Percentiles rank a stretch among this genome's conserved stretches.
Conservation (phyloP, 1,140 invertebrate genomes). For the Drosophila ironensis region DNA sequence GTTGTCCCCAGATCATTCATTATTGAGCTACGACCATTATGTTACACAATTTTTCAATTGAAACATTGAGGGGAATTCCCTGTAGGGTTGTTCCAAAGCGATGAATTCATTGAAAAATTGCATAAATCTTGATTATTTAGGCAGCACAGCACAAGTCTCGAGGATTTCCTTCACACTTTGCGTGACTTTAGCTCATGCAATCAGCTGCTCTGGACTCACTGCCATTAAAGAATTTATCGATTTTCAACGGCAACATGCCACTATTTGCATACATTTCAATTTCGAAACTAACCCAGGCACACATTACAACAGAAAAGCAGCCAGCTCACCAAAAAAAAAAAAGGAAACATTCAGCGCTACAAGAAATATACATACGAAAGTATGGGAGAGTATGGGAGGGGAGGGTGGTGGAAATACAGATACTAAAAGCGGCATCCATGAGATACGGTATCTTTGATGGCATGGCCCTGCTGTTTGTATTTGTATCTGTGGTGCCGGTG, state of each 20-base stretch:
- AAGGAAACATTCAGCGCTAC: slow-evolving; percentile 15
- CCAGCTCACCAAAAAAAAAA: slow-evolving; percentile 24
- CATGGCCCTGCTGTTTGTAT: slow-evolving; percentile 16
- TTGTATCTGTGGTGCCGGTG: slow-evolving; percentile 30
- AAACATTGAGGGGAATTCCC: neutral
- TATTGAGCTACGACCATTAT: neutral
- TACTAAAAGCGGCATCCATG: slow-evolving; percentile 50
- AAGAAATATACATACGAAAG: slow-evolving; percentile 25
- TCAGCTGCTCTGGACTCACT: slow-evolving; percentile 48
- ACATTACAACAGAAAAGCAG: slow-evolving; percentile 24
- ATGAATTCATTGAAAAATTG: slow-evolving; percentile 38
- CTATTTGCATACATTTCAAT: slow-evolving; percentile 70
- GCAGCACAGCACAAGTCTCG: neutral
- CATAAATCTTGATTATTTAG: slow-evolving; percentile 64
- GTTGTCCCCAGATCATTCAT: slow-evolving; percentile 1
- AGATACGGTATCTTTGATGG: slow-evolving; percentile 55
- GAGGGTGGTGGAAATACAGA: slow-evolving; percentile 18
- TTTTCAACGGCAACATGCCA: slow-evolving; percentile 50
- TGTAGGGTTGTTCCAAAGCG: neutral
- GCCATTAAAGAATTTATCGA: slow-evolving; percentile 52
- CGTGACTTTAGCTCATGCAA: slow-evolving; percentile 44
- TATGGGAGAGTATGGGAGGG: too few species aligned
- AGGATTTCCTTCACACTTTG: neutral
- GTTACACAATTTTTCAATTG: slow-evolving; percentile 39
- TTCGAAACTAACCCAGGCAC: slow-evolving; percentile 58